Base-by-base conservation (phyloP, 2,113 vertebrate species). In the Paramormyrops kingsleyae region DNA sequence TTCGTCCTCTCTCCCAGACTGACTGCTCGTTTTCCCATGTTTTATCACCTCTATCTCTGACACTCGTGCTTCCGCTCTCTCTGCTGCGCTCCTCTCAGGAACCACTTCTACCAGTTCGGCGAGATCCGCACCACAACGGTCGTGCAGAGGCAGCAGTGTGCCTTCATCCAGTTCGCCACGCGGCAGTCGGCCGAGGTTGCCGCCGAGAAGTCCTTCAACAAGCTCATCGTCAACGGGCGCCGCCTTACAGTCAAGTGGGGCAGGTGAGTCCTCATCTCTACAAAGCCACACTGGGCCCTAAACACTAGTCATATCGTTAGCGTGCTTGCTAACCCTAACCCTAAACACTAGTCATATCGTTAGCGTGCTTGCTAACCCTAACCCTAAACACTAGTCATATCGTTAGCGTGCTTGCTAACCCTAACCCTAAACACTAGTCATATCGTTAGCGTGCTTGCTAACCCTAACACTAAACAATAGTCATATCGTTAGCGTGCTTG, bases 201-300 rank as follows among this genome's bases (percentile, higher is more conserved):
- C 17, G 98, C 99, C 0, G 99, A 99, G 94, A 99, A 99, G 93
- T 99, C 98, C 59, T 99, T 99, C 93, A 99, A 99, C 93, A 99
- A 99, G 89, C 96, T 99, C 87, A 99, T 99, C 56, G 97, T 99
- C 91, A 98, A 98, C 0, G 99, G 99, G 12, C 97, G 98, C 31
- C 96, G 99, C 53, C 98, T 99, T 85, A 99, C 99, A 0, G 98
- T 99, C 92, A 99, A 99, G 39, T 99, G 99, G 99, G 99, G 99
- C 94, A 97, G 98, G 99, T 99, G 90, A 56, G 53, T 56, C 50
- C 50, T 52, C 5, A 7, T 21, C 53, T 6, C 5, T 56, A 56
- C 52, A 53, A 21, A 53, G 52, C 52, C 52, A 19, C 52, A 53
- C 15, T 24, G 21, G 24, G 8, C 6, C 56, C 21, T 62, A 24